These are phyloP conservation scores for Macrobrachium nipponense DNA, from an alignment of 1,140 invertebrate genomes.

Conservation along the genomic window DNA sequence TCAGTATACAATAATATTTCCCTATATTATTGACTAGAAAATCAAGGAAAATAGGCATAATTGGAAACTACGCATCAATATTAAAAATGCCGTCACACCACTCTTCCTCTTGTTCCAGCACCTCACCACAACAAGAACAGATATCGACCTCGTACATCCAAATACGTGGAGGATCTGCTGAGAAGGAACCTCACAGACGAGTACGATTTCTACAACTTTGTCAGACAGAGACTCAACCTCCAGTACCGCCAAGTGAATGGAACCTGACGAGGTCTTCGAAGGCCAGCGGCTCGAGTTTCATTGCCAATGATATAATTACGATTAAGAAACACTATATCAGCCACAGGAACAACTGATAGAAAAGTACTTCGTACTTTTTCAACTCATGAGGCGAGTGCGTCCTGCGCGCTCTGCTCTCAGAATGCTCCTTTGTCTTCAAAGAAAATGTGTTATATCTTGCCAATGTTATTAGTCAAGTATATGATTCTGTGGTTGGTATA, in stretches of 20 bases:
- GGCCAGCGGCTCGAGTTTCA: background rate
- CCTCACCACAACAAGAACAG: constrained; percentile 67
- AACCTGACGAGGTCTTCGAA: background rate
- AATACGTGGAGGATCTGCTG: constrained; percentile 66
- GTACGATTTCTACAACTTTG: constrained; percentile 76
- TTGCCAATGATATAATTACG: background rate
- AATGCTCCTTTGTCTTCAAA: too few relatives aligned
- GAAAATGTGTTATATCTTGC: too few relatives aligned
- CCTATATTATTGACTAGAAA: background rate
- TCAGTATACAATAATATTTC: too few relatives aligned
- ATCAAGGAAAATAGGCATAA: background rate
- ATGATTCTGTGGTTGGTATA: too few relatives aligned
- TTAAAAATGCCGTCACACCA: background rate
- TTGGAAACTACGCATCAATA: background rate
- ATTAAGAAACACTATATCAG: too few relatives aligned
- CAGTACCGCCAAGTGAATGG: constrained; percentile 24
- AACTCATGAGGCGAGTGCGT: too few relatives aligned
- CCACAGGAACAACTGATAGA: too few relatives aligned
- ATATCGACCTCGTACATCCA: constrained; percentile 66
- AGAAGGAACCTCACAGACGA: constrained; percentile 71
- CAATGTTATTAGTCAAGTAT: too few relatives aligned
- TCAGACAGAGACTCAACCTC: constrained; percentile 71
- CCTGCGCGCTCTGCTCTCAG: too few relatives aligned
- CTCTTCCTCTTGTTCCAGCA: constrained; percentile 64
- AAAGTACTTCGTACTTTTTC: too few relatives aligned